phyloP scores from a whole-genome alignment of 2,888 invertebrate genomes.

The Hydrotaea diabolus region DNA sequence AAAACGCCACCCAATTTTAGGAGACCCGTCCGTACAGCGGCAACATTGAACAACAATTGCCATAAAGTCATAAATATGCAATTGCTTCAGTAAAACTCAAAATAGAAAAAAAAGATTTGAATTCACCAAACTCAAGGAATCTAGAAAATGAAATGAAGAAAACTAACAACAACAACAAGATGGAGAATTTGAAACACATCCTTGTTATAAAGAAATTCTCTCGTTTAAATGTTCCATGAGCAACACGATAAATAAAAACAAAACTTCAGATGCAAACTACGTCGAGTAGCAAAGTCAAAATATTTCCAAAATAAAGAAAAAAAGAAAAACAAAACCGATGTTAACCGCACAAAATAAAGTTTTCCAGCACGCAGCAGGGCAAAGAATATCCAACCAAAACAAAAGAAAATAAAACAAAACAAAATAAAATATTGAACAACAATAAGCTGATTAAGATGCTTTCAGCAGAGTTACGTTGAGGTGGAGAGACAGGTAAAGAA shows the following conservation, averaged over 20 bases:
- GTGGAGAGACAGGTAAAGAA: not conserved
- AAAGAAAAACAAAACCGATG: not conserved
- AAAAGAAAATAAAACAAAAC: constrained; percentile 1
- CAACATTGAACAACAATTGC: constrained; percentile 2
- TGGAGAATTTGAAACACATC: not conserved
- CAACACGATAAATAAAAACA: constrained; percentile 1
- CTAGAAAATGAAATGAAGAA: not conserved
- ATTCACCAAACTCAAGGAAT: not conserved
- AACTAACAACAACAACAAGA: not conserved
- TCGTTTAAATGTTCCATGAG: not conserved
- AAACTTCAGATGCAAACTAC: not conserved
- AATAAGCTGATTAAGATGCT: constrained; percentile 55
- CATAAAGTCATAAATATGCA: constrained; percentile 11
- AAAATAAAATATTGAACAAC: constrained; percentile 38
- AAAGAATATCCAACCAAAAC: not conserved
- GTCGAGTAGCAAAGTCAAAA: not conserved
- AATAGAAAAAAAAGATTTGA: not conserved
- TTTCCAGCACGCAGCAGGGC: not conserved
- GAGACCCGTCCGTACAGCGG: not conserved
- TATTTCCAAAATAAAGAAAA: not conserved
- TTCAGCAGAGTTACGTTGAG: not conserved
- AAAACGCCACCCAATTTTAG: too few species aligned
- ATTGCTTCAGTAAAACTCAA: not conserved
- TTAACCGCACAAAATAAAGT: constrained; percentile 4
- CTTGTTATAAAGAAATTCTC: not conserved